Base-by-base conservation (phyloP, 2,113 vertebrate species). In the Monarcha castaneiventris region DNA sequence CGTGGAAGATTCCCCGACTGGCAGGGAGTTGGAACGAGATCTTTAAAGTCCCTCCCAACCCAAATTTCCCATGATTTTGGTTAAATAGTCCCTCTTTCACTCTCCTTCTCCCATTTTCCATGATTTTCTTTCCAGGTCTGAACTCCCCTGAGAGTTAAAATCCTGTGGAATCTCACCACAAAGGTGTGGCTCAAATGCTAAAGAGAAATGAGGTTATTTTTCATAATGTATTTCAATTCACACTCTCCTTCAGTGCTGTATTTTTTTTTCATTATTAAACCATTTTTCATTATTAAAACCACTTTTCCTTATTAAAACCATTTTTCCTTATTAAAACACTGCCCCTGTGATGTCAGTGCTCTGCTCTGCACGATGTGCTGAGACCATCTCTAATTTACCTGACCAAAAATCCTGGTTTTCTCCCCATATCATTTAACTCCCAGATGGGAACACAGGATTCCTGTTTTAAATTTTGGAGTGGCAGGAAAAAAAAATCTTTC, bases 281-380 rank as follows among this genome's bases (percentile, higher is more conserved):
- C 37, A 37, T 37, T 37, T 61, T 71, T 77, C 71, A 18, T 46
- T 26, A 46, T n/a, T 67, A 25, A 66, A 46, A 18, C 12, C 19
- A 5, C n/a, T 13, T 56, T 72, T 72, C 69, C 5, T 43, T 43
- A 21, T 32, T 64, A 14, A 80, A 56, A 54, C 1, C 16, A 27
- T 11, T 39, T 73, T 63, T 48, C 25, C 9, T 9, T 4, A 23
- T 35, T 30, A 25, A 30, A 49, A 2, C 30, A 11, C 7, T 23
- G 29, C 48, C 41, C 4, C 29, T 16, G 8, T 25, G 46, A 4
- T 41, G 61, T 49, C 78, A 41, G 52, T 22, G 54, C 59, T 4
- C 0, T 46, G 9, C 19, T 46, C 61, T 78, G 72, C 30, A 3
- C 27, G 7, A 0, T 0, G 25, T 33, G 19, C 48, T 43, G 5